Percentiles rank a stretch among this genome's conserved stretches.
Evolutionary conservation across 2,113 vertebrate species (phyloP).

Genomic region (Gila orcuttii): DNA sequence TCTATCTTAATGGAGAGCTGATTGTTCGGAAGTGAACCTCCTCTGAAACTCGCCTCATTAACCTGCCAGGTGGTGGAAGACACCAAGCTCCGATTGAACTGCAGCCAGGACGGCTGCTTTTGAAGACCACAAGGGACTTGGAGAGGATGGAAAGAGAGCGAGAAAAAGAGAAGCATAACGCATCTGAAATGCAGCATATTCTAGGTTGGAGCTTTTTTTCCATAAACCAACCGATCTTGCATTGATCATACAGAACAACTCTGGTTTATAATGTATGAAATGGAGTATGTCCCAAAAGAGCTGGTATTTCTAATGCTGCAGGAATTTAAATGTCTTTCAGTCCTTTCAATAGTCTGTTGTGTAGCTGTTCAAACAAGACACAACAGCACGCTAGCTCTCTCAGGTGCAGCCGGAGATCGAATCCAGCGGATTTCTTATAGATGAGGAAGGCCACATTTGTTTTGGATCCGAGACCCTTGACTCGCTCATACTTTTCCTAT

Average conservation of each 20-base stretch:
- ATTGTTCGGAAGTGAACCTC: slow-evolving; percentile 22
- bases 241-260: slow-evolving; percentile 22
- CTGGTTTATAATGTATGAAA: not conserved
- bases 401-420: slow-evolving; percentile 15
- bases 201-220: not conserved
- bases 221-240: not conserved
- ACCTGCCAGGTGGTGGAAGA: slow-evolving; percentile 56
- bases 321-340: slow-evolving; percentile 34
- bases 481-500: slow-evolving; percentile 53
- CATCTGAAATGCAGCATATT: not conserved
- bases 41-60: slow-evolving; percentile 53
- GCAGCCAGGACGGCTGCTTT: slow-evolving; percentile 47
- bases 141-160: slow-evolving; percentile 3
- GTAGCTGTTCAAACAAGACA: slow-evolving; percentile 28
- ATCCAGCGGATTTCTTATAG: slow-evolving; percentile 36
- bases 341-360: not conserved
- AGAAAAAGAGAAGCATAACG: not conserved
- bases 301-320: slow-evolving; percentile 18
- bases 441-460: slow-evolving; percentile 48
- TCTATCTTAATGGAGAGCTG: slow-evolving; percentile 28
- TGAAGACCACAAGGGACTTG: slow-evolving; percentile 34
- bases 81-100: slow-evolving; percentile 46
- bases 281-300: not conserved
- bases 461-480: slow-evolving; percentile 36
- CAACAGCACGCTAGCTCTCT: slow-evolving; percentile 3